Base-by-base conservation (phyloP, 2,888 invertebrate species). In the Unio delphinus region DNA sequence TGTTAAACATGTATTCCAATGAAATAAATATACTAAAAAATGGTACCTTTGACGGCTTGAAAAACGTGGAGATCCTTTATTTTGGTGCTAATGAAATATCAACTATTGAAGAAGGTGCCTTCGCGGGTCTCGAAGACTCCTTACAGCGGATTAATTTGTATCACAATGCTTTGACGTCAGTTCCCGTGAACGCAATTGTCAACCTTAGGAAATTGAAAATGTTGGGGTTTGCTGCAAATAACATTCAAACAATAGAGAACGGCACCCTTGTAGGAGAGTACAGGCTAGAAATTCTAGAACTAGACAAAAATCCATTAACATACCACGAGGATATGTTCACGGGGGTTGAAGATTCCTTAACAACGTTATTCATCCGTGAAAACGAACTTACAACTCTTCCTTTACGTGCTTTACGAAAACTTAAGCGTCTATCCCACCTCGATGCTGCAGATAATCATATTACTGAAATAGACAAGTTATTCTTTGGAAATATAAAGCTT, bases 11-110 rank as follows among this genome's bases (percentile, higher is more conserved):
- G 17, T 77, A 74, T 63, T 66, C 70, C 28, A 77, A 77, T 62
- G 77, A 77, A 58, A 66, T 77, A 20, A 69, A 68, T 68, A 61
- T 34, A 23, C 60, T 77, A 17, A 74, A 68, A 54, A 75, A 77
- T 58, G 63, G 69, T 55, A 72, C 77, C 0, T 77, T 80, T 67
- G 34, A 34, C 11, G 69, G 70, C 20, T 67, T 81, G 30, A 69
- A 45, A 55, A 74, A 75, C 55, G 60, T 81, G 26, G 64, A 65
- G 55, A 76, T 72, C 56, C 60, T 81, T 11, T 61, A 80, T 4
- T 64, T 81, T 11, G 72, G 78, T 56, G 80, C 75, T 4, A 81
- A 81, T 69, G 79, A 76, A 55, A 76, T 81, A 18, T 73, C 68
- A 1, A 60, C 57, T 17, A 79, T 80, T 64, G 78, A 80, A 34